Base-by-base conservation (phyloP, 2,797 vertebrate genomes). In the Lagocephalus sceleratus region DNA sequence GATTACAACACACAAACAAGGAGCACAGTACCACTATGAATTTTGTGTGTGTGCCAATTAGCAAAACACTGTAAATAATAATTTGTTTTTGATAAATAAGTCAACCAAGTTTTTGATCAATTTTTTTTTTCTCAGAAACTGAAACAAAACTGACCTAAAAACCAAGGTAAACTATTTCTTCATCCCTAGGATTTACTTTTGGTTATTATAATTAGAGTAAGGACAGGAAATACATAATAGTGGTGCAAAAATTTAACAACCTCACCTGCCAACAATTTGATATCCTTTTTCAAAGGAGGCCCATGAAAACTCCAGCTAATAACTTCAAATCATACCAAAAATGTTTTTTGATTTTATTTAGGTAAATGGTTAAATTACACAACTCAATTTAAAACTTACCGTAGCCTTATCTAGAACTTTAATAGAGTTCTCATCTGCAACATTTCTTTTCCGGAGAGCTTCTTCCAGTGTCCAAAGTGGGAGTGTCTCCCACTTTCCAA, bases 401-500 rank as follows among this genome's bases (percentile, higher is more conserved):
- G 96, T 98, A 57, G 96, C 97, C 87, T 98, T 98, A 88, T 99
- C 96, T 75, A 99, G 89, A 78, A 99, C 97, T 81, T 98, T 98
- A 57, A 99, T 93, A 1, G 97, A 97, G 76, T 95, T 94, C 85
- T 97, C 93, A 57, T 98, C 95, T 20, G 96, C 96, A 19, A 99
- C 89, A 8, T 95, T 95, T 78, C 94, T 94, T 82, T 95, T 98
- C 73, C 95, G 90, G 42, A 99, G 93, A 21, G 94, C 97, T 67
- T 98, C 95, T 64, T 98, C 97, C 74, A 99, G 77, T n/a, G 97
- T 99, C 97, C 97, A 99, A 17, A 99, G 92, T 5, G 97, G 97
- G 50, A 99, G 91, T 0, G 92, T 95, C 73, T 97, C 96, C 97
- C 97, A 99, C 79, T 97, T 95, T 50, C 96, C 97, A 76, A 99